Percentiles rank a stretch among this genome's conserved stretches.
Evolutionary conservation across 2,113 vertebrate genomes (phyloP).

Genomic region (Leucosticte australis): DNA sequence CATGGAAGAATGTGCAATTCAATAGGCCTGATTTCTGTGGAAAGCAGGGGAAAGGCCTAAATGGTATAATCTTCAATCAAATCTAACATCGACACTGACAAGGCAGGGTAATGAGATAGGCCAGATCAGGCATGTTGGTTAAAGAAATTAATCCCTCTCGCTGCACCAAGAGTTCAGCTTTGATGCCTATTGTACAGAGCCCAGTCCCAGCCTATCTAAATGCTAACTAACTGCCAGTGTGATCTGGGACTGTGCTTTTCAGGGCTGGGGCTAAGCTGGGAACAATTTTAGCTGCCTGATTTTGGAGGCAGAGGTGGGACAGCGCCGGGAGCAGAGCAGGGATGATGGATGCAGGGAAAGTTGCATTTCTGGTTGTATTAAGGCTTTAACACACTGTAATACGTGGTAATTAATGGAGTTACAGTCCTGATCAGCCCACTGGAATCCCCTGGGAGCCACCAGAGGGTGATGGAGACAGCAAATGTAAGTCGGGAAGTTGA

Average conservation of each 20-base stretch:
- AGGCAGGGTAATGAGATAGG: slow-evolving; percentile 95
- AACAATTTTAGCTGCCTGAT: slow-evolving; percentile 72
- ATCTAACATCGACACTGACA: slow-evolving; percentile 89
- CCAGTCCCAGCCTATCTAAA: slow-evolving; percentile 95
- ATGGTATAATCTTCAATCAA: slow-evolving; percentile 98
- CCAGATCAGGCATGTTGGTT: slow-evolving; percentile 86
- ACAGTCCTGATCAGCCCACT: not conserved
- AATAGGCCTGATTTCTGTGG: slow-evolving; percentile 79
- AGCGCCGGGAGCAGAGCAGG: not conserved
- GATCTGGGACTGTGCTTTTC: slow-evolving; percentile 75
- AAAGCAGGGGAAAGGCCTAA: slow-evolving; percentile 83
- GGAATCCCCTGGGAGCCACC: not conserved
- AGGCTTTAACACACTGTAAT: not conserved
- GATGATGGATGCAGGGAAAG: not conserved
- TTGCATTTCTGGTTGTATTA: not conserved
- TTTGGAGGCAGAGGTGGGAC: not conserved
- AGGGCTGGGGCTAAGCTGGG: slow-evolving; percentile 81
- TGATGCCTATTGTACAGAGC: slow-evolving; percentile 87
- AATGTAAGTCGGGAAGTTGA: not conserved
- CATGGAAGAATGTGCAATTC: slow-evolving; percentile 60
- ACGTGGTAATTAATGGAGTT: not conserved
- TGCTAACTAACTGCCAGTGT: slow-evolving; percentile 88
- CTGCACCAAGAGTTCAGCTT: slow-evolving; percentile 76
- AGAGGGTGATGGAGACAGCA: not conserved
- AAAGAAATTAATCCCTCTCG: slow-evolving; percentile 83